These are phyloP conservation scores for Rhopalosiphum nymphaeae DNA, from an alignment of 2,888 invertebrate genomes.

Conservation along the genomic window DNA sequence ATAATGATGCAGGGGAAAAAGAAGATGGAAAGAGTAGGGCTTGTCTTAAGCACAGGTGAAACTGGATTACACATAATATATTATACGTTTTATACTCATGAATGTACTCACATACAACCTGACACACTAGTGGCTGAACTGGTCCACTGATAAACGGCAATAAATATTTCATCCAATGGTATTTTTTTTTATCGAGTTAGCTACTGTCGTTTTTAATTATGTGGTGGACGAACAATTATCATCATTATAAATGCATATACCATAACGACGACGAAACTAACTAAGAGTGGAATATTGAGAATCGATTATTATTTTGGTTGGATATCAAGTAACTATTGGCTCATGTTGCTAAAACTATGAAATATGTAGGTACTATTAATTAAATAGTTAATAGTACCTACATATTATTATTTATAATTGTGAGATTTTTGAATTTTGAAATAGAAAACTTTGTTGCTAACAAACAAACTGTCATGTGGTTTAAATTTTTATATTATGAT, in stretches of 20 bases:
- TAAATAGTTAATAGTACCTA: not conserved
- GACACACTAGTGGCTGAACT: slow-evolving; percentile 44
- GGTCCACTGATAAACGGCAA: slow-evolving; percentile 50
- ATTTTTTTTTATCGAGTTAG: not conserved
- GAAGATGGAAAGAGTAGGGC: slow-evolving; percentile 40
- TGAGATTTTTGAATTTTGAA: not conserved
- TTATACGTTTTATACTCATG: not conserved
- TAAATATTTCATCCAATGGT: slow-evolving; percentile 51
- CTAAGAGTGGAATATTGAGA: not conserved
- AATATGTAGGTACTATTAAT: not conserved
- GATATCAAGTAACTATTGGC: not conserved
- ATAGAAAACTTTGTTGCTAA: not conserved
- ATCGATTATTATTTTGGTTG: slow-evolving; percentile 12
- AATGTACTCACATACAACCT: not conserved
- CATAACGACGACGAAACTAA: not conserved
- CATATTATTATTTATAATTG: too few species aligned
- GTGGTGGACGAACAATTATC: slow-evolving; percentile 17
- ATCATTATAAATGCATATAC: slow-evolving; percentile 8
- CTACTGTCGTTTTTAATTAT: slow-evolving; percentile 55
- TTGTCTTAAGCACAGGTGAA: slow-evolving; percentile 43
- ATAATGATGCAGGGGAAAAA: slow-evolving; percentile 33
- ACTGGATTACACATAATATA: slow-evolving; percentile 52
- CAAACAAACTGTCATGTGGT: not conserved
- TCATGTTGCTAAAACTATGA: not conserved
- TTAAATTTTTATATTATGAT: not conserved